Conservation (phyloP, 64 coral and sea anemone genomes). For the Astreopora myriophthalma region DNA sequence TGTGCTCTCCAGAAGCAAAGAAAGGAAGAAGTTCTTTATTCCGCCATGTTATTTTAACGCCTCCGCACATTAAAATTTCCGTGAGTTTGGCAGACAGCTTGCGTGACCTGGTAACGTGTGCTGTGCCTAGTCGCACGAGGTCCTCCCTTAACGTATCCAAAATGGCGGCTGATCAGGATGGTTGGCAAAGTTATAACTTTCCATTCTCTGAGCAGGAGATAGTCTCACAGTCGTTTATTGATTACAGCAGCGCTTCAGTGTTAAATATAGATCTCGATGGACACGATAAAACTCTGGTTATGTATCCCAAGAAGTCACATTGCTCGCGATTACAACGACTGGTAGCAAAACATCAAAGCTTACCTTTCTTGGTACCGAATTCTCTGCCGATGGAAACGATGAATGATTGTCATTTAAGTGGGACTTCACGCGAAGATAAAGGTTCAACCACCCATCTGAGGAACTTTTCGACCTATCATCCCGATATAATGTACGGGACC, state of each 20-base stretch:
- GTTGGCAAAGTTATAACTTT: constrained; percentile 47
- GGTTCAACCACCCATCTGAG: not conserved
- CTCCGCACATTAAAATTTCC: constrained; percentile 21
- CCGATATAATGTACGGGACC: constrained; percentile 2
- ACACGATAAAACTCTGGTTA: not conserved
- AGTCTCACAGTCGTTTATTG: constrained; percentile 45
- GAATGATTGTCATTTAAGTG: not conserved
- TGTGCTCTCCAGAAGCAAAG: not conserved
- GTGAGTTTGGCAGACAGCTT: not conserved
- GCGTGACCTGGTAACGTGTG: constrained; percentile 38
- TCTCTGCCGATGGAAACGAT: not conserved
- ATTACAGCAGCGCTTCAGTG: constrained; percentile 56
- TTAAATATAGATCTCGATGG: constrained; percentile 34
- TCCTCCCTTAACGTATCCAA: not conserved
- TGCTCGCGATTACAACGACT: not conserved
- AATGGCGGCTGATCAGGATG: not conserved
- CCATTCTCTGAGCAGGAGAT: constrained; percentile 38
- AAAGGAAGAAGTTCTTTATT: too few species aligned
- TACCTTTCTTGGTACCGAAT: constrained; percentile 10
- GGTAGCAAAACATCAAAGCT: not conserved
- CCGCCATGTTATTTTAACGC: constrained; percentile 42
- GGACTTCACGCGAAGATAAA: not conserved
- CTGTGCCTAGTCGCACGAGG: constrained; percentile 1
- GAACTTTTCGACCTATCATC: not conserved
- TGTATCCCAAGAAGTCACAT: not conserved